Base-by-base conservation (phyloP, 2,113 vertebrate species). In the Coptodon rendalli region DNA sequence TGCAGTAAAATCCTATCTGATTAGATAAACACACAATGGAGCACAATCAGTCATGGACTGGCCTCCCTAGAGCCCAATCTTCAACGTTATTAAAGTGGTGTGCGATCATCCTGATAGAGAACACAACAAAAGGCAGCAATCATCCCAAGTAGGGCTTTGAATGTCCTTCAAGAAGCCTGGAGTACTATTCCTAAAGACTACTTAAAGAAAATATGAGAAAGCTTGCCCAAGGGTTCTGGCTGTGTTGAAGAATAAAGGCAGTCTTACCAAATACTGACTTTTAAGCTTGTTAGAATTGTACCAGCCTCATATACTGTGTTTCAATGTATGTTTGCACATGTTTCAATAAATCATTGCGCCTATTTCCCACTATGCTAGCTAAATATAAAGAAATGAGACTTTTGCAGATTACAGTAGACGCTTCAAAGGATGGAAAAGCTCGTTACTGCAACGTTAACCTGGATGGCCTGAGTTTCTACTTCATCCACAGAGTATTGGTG, bases 31-130 rank as follows among this genome's bases (percentile, higher is more conserved):
- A 45, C 66, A 43, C 36, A 71, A 43, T 43, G 36, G 66, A 71
- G n/a, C 66, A 71, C 66, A 24, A 24, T 71, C 66, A 71, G 66
- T 71, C 38, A 43, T 71, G 66, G 66, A 71, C 38, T 71, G 66
- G 66, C 66, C 38, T 43, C 66, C 38, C 7, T 43, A 71, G 66
- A 71, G 38, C n/a, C 66, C n/a, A 43, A 4, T 43, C 22, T 24
- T 71, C 38, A 45, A 43, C 0, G 1, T 43, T 71, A 71, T 43
- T 71, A 24, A 71, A 71, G 3, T 9, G 5, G 8, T 16, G 13
- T 71, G 63, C 1, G 2, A 40, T 68, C 63, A 45, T 71, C 38
- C 38, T 43, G 66, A 71, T 43, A 27, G 38, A 45, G 38, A 45
- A 45, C 38, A 43, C n/a, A 71, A 16, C 66, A 45, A 71, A 71